phyloP scores from a whole-genome alignment of 2,888 invertebrate species.

The Syrphus vitripennis region DNA sequence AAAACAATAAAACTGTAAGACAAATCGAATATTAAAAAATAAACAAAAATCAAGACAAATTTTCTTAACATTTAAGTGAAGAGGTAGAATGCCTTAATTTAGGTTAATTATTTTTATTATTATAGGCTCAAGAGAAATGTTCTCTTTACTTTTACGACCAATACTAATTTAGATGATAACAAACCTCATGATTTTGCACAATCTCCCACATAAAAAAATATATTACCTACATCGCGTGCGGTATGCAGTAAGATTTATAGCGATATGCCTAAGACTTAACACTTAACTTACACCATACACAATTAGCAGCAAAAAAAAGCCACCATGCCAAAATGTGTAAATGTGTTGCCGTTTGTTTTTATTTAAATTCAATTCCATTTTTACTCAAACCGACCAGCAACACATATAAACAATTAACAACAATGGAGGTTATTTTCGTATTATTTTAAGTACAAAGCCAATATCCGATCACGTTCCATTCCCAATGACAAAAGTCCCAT shows the following conservation, averaged over 20 bases:
- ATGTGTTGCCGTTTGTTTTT: neutral
- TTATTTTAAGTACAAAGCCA: neutral
- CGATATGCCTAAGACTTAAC: constrained; percentile 19
- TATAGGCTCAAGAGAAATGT: neutral
- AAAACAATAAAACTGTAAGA: no score
- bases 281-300: constrained; percentile 22
- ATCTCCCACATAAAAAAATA: neutral
- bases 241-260: constrained; percentile 25
- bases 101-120: neutral
- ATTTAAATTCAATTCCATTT: constrained; percentile 26
- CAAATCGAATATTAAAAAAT: no score
- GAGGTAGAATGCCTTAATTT: neutral
- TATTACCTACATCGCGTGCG: constrained; percentile 19
- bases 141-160: neutral
- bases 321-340: neutral
- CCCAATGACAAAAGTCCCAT: neutral
- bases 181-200: neutral
- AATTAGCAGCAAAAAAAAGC: constrained; percentile 42
- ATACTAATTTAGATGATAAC: neutral
- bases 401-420: neutral
- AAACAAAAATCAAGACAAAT: no score
- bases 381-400: neutral
- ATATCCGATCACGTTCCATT: constrained; percentile 25
- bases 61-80: no score
- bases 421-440: neutral